Evolutionary conservation across 2,113 vertebrate genomes (phyloP).

Genomic region (Alethe diademata): DNA sequence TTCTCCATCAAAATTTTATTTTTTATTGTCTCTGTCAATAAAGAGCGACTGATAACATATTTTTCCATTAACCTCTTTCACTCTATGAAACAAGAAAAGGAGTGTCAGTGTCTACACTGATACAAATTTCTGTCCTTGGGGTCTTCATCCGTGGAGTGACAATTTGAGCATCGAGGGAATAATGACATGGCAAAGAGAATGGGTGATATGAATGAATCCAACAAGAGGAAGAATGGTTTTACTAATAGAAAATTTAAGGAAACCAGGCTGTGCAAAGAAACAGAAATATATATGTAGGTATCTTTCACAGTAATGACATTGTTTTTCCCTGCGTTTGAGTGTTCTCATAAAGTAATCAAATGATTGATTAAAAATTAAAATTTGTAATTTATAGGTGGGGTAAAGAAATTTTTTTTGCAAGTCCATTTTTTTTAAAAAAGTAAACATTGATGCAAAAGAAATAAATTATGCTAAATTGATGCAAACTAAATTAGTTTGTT

Average conservation of each 20-base stretch:
- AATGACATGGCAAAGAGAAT: not conserved
- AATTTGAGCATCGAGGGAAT: not conserved
- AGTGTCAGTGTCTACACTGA: not conserved
- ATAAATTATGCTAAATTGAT: not conserved
- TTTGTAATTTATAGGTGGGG: not conserved
- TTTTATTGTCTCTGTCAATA: not conserved
- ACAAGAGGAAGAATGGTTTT: not conserved
- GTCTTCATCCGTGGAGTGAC: not conserved
- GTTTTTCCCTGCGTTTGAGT: not conserved
- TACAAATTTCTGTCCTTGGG: not conserved
- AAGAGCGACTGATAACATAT: not conserved
- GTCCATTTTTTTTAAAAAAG: not conserved
- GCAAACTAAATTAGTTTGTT: not conserved
- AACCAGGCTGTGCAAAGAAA: not conserved
- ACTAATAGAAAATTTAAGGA: not conserved
- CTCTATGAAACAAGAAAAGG: not conserved
- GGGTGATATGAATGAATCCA: not conserved
- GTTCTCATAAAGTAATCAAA: not conserved
- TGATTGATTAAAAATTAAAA: not conserved
- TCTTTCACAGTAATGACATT: not conserved
- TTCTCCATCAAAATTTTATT: not conserved
- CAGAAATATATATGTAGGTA: not conserved
- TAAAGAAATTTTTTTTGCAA: not conserved
- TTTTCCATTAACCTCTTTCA: not conserved
- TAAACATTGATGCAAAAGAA: not conserved